Percentiles rank a stretch among this genome's conserved stretches.
Evolutionary conservation across 2,888 invertebrate species (phyloP).

Genomic region (Melanostoma mellinum): DNA sequence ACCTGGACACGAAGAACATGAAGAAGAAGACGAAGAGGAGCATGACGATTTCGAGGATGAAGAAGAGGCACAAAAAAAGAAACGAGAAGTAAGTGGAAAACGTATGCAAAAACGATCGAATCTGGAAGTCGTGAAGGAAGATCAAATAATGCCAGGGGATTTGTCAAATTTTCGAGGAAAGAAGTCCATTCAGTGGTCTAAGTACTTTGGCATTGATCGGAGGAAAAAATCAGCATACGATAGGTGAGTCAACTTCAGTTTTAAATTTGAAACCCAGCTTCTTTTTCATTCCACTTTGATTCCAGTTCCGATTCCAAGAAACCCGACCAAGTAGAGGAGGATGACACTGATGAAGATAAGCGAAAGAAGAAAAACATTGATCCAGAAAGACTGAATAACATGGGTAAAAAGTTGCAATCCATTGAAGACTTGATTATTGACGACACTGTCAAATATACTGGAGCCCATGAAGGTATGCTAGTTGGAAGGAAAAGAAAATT

Average conservation of each 20-base stretch:
- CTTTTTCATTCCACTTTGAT: neutral
- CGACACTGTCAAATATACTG: slow-evolving; percentile 89
- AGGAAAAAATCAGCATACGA: slow-evolving; percentile 84
- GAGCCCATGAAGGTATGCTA: slow-evolving; percentile 85
- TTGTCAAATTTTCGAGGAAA: slow-evolving; percentile 85
- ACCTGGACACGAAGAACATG: slow-evolving; percentile 80
- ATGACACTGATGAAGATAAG: slow-evolving; percentile 78
- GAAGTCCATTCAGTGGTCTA: slow-evolving; percentile 93
- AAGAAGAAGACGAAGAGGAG: slow-evolving; percentile 76
- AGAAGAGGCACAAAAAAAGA: slow-evolving; percentile 82
- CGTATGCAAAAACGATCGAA: slow-evolving; percentile 71
- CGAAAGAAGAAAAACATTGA: slow-evolving; percentile 80
- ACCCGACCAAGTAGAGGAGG: slow-evolving; percentile 77
- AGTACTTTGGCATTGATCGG: slow-evolving; percentile 93
- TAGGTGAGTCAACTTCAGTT: slow-evolving; percentile 73
- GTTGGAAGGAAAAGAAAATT: slow-evolving; percentile 45
- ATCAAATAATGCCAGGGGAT: slow-evolving; percentile 80
- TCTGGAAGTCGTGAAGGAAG: slow-evolving; percentile 75
- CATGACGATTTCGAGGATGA: slow-evolving; percentile 77
- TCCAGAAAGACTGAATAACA: slow-evolving; percentile 86
- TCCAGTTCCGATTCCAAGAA: slow-evolving; percentile 75
- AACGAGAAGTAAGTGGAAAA: slow-evolving; percentile 77
- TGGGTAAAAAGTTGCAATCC: slow-evolving; percentile 88
- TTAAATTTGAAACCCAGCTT: neutral
- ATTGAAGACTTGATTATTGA: slow-evolving; percentile 91